phyloP scores from a whole-genome alignment of 1,140 invertebrate genomes.

The Brachionus paranguensis region DNA sequence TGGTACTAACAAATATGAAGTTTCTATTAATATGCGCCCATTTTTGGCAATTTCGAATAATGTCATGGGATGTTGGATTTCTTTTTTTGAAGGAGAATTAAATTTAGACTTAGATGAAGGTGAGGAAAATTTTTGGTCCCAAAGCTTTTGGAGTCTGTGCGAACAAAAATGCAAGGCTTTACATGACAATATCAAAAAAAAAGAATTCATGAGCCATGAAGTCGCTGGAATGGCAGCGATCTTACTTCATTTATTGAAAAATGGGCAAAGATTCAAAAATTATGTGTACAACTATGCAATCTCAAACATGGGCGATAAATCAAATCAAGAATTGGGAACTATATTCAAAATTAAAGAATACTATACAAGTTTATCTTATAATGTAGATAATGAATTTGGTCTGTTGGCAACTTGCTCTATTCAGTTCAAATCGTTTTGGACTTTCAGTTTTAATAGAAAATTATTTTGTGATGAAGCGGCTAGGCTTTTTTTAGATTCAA shows the following conservation, averaged over 20 bases:
- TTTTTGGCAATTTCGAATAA: background rate
- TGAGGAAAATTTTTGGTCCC: background rate
- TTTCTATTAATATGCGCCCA: background rate
- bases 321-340: background rate
- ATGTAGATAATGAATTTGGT: background rate
- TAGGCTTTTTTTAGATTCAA: background rate
- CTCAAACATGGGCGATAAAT: background rate
- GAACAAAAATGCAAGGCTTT: background rate
- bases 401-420: background rate
- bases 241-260: background rate
- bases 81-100: background rate
- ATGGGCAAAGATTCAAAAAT: background rate
- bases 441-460: background rate
- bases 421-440: background rate
- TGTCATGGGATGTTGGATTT: constrained; percentile 1
- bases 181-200: background rate
- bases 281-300: background rate
- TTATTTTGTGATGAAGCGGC: constrained; percentile 3
- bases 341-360: background rate
- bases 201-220: background rate
- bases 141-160: background rate
- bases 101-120: background rate
- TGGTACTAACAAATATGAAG: background rate
- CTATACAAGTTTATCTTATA: background rate
- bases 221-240: background rate